phyloP scores from a whole-genome alignment of 2,888 invertebrate genomes.

The Seira sanloemensis region DNA sequence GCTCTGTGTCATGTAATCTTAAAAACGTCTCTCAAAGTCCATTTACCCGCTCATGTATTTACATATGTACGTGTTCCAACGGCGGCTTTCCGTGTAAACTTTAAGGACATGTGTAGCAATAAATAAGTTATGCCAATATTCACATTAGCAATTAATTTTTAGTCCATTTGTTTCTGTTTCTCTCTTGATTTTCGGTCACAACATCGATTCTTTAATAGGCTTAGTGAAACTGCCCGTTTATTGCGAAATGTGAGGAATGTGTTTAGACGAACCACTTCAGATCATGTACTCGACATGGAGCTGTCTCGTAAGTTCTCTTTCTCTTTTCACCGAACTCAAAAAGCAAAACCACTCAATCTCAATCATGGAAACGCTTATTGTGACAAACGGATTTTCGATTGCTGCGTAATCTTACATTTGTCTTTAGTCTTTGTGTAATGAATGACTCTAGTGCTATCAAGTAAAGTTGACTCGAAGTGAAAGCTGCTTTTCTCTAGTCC shows the following conservation, averaged over 20 bases:
- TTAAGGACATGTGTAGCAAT: background rate
- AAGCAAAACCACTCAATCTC: constrained; percentile 7
- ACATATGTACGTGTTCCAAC: background rate
- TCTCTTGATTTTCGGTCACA: background rate
- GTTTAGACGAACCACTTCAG: constrained; percentile 87
- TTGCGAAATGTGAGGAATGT: constrained; percentile 96
- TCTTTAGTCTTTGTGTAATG: no score
- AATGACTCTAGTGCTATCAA: no score
- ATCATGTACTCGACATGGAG: constrained; percentile 91
- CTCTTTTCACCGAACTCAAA: constrained; percentile 2
- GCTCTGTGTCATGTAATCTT: no score
- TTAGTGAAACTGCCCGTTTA: constrained; percentile 97
- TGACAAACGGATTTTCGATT: background rate
- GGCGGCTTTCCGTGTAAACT: background rate
- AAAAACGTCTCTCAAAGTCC: no score
- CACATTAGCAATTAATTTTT: background rate
- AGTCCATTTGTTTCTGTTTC: background rate
- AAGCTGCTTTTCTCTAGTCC: no score
- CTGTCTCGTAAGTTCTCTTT: constrained; percentile 87
- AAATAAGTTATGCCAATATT: background rate
- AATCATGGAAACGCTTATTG: background rate
- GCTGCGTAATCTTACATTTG: no score
- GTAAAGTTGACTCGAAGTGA: no score
- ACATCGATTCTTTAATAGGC: constrained; percentile 81
- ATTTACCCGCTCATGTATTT: no score